These are phyloP conservation scores for Norana najaformis DNA, from an alignment of 2,888 invertebrate genomes.

Conservation along the genomic window DNA sequence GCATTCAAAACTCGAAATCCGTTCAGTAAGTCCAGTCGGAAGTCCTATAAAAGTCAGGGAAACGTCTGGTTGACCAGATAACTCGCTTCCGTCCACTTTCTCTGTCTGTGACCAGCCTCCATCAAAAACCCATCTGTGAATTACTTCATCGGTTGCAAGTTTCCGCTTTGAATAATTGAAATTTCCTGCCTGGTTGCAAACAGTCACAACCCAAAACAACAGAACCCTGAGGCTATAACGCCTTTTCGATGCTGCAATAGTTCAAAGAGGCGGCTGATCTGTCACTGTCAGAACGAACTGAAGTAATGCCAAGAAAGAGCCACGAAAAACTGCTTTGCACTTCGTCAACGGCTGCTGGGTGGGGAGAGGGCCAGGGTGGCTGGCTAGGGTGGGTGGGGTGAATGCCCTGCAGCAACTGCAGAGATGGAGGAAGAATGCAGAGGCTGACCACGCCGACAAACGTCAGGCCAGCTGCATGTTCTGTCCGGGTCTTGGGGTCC, in stretches of 20 bases:
- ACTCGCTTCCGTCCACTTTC: background rate
- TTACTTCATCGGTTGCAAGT: background rate
- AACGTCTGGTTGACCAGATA: background rate
- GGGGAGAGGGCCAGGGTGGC: background rate
- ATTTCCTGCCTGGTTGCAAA: background rate
- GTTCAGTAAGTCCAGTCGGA: too few species aligned
- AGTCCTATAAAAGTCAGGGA: background rate
- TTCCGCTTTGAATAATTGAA: background rate
- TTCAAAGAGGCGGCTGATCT: background rate
- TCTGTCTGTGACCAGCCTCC: background rate
- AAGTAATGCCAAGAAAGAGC: background rate
- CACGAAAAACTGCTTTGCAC: slow-evolving; percentile 7
- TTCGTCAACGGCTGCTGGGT: background rate
- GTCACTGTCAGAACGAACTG: background rate
- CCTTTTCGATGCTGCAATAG: background rate
- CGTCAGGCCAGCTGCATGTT: background rate
- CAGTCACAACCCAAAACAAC: background rate
- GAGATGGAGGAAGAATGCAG: background rate
- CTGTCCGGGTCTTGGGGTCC: background rate
- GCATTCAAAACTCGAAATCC: background rate
- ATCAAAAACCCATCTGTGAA: background rate
- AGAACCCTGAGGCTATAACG: background rate
- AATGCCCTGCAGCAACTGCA: background rate
- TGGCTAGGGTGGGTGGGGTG: background rate
- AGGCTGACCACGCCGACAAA: background rate